Conservation (phyloP, 2,797 vertebrate species). For the Capromys pilorides region DNA sequence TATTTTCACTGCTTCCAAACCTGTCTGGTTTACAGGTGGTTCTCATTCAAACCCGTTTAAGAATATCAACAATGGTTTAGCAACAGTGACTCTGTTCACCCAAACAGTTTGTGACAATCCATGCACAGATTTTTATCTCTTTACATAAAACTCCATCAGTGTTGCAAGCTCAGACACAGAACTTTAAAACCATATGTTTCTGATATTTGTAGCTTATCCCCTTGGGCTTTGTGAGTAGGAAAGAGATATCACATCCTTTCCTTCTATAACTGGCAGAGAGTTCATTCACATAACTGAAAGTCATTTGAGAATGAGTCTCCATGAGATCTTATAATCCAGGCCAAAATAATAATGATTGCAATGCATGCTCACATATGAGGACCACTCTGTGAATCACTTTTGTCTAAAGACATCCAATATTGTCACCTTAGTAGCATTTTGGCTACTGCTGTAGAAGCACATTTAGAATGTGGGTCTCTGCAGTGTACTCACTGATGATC, state of each 20-base stretch:
- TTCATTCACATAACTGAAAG: conserved; percentile 60
- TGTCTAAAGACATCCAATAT: not conserved
- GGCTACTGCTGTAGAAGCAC: conserved; percentile 1
- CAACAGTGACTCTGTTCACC: conserved; percentile 86
- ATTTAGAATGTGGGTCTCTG: not conserved
- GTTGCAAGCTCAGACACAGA: conserved; percentile 83
- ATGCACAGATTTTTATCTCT: conserved; percentile 90
- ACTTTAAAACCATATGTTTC: conserved; percentile 90
- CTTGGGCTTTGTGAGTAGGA: conserved; percentile 61
- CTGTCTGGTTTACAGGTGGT: conserved; percentile 90
- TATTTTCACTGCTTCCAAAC: conserved; percentile 80
- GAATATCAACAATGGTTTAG: conserved; percentile 90
- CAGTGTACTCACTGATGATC: not conserved
- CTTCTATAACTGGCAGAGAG: conserved; percentile 30
- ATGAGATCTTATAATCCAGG: not conserved
- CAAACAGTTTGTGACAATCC: conserved; percentile 90
- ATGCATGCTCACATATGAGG: not conserved
- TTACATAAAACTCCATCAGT: conserved; percentile 88
- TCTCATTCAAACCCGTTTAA: conserved; percentile 90
- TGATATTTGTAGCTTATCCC: conserved; percentile 85
- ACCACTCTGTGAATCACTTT: not conserved
- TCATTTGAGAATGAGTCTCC: conserved; percentile 40
- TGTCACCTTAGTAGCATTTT: conserved; percentile 15
- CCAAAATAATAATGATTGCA: conserved; percentile 24
- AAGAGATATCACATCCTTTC: conserved; percentile 25